A percentile compares a stretch with the other conserved stretches of the same genome.
phyloP scores from a whole-genome alignment of 2,888 invertebrate species.

The Macaria liturata region DNA sequence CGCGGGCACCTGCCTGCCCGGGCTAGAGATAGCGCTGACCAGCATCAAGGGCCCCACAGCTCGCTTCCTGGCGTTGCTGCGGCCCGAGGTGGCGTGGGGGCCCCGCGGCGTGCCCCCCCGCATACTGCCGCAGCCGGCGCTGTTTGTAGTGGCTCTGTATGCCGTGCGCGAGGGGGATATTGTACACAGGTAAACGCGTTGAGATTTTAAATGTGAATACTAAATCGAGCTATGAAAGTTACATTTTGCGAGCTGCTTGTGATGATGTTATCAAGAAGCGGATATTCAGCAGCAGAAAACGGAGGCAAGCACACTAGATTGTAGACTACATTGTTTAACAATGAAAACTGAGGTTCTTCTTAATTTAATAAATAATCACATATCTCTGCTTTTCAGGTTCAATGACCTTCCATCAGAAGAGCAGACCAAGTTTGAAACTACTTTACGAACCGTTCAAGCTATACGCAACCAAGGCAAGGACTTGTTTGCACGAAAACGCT shows the following conservation, averaged over 20 bases:
- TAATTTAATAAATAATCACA: not conserved
- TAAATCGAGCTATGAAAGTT: too few species aligned
- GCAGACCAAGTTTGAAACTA: constrained; percentile 62
- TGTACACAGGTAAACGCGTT: constrained; percentile 55
- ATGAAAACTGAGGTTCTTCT: not conserved
- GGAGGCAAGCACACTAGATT: too few species aligned
- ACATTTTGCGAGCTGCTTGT: too few species aligned
- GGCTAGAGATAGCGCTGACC: constrained; percentile 62
- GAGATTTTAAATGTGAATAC: too few species aligned
- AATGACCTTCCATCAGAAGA: constrained; percentile 63
- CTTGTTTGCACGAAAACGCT: constrained; percentile 52
- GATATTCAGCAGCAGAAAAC: too few species aligned
- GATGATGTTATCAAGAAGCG: too few species aligned
- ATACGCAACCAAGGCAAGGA: constrained; percentile 59
- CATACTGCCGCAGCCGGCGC: constrained; percentile 56
- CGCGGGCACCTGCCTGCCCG: constrained; percentile 52
- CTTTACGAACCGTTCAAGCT: constrained; percentile 58
- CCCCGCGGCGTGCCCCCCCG: constrained; percentile 56
- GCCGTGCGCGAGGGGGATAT: constrained; percentile 51
- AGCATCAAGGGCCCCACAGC: constrained; percentile 60
- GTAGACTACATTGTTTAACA: too few species aligned
- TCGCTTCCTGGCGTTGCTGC: constrained; percentile 55
- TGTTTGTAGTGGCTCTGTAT: constrained; percentile 62
- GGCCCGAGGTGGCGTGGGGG: constrained; percentile 65
- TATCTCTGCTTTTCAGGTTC: constrained; percentile 51